Evolutionary conservation across 2,888 invertebrate species (phyloP), one percentile per base, ranked within the genome.

Genomic region (Eudasyphora cyanicolor): DNA sequence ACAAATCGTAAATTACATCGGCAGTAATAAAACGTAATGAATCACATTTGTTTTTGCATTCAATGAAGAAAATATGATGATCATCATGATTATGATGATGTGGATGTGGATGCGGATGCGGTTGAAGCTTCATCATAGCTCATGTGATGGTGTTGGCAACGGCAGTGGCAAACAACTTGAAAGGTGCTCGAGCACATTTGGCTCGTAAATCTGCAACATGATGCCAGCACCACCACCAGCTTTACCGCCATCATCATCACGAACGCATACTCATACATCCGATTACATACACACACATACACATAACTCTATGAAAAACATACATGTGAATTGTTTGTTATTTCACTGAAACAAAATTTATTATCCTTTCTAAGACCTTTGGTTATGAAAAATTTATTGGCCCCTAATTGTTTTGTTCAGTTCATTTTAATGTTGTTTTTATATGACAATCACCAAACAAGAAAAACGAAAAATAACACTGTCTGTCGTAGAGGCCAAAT

Each of bases 361-460:
- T 71, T 79, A 64, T 64, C 54, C 70, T 76, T 76, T 75, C 7
- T 29, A 12, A 32, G 38, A 51, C 67, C 76, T 62, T 71, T 75
- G 24, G 64, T 64, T 75, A 27, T 54, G 60, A 35, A 19, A 75
- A 62, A 79, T 82, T 76, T 76, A 79, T 82, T 79, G 38, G 19
- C n/a, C 64, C 57, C 70, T 71, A 79, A 82, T 79, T 82, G 82
- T 76, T 71, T n/a, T 45, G 64, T 45, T 79, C 76, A 71, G 64
- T 78, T 74, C 64, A 67, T 57, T 79, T 38, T 51, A 8, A 12
- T 74, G 64, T 38, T 64, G 8, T 2, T 32, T 54, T 8, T 38
- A 27, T 10, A n/a, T n/a, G 27, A 32, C 60, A 32, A 2, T n/a
- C 57, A 57, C 24, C n/a, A 45, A n/a, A 45, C 4, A 49, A 49